Evolutionary conservation across 92 coral and sea anemone species (phyloP).

Genomic region (Plumapathes pennacea): DNA sequence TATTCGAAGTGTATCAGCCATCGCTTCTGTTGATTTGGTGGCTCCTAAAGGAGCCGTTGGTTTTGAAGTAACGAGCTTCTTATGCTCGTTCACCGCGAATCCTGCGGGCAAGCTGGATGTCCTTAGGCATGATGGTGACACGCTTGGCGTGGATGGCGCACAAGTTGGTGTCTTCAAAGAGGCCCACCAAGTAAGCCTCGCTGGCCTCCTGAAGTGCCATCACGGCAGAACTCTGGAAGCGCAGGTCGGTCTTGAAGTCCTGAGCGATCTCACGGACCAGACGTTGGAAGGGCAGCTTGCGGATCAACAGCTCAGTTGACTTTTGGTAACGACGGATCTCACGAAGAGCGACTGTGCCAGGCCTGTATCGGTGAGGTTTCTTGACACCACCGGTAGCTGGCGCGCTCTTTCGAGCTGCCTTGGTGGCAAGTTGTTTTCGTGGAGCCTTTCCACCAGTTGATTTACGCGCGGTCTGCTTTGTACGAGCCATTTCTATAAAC

Average conservation of each 20-base stretch:
- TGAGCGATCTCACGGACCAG: conserved; percentile 68
- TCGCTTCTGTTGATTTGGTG: conserved; percentile 1
- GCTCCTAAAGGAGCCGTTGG: conserved; percentile 33
- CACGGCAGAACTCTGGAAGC: conserved; percentile 45
- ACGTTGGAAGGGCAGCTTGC: conserved; percentile 70
- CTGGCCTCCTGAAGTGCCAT: conserved; percentile 50
- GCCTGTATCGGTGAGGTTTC: conserved; percentile 86
- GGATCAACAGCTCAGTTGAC: conserved; percentile 67
- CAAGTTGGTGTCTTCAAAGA: conserved; percentile 54
- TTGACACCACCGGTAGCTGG: conserved; percentile 78
- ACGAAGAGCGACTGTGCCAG: conserved; percentile 83
- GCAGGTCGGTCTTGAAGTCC: conserved; percentile 51
- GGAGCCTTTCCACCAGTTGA: conserved; percentile 80
- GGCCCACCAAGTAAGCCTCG: conserved; percentile 50
- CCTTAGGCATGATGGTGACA: conserved; percentile 73
- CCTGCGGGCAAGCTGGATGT: conserved; percentile 69
- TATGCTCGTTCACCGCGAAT: no score
- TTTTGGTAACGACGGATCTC: conserved; percentile 86
- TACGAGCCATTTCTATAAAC: conserved; percentile 67
- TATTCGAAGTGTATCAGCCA: no score
- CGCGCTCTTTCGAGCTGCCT: conserved; percentile 79
- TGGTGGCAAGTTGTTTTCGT: conserved; percentile 68
- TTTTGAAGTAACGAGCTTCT: no score
- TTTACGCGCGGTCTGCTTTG: conserved; percentile 64
- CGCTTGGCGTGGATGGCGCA: conserved; percentile 76